A percentile compares a stretch with the other conserved stretches of the same genome.
These are phyloP conservation scores for Dasyurus viverrinus DNA, from an alignment of 2,113 vertebrate genomes.

Conservation along the genomic window DNA sequence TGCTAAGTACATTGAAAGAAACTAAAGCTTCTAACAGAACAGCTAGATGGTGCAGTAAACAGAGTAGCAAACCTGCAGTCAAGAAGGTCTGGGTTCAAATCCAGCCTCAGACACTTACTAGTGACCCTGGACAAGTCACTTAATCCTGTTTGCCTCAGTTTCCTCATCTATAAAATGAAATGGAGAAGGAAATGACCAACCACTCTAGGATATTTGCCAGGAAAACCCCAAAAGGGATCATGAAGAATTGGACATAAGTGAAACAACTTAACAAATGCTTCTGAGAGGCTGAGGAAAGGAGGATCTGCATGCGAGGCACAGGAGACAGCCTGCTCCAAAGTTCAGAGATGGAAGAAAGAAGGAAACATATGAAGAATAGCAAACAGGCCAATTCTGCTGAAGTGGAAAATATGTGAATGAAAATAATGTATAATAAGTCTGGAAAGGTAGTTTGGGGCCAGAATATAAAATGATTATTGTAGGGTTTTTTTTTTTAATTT, in stretches of 20 bases:
- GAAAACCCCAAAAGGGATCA: not conserved
- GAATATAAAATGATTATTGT: not conserved
- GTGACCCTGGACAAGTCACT: not conserved
- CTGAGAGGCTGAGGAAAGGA: not conserved
- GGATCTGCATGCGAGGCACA: not conserved
- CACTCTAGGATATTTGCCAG: not conserved
- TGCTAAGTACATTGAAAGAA: not conserved
- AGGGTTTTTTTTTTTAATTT: not conserved
- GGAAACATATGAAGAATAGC: not conserved
- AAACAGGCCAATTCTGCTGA: not conserved
- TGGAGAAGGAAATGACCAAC: not conserved
- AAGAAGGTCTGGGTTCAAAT: not conserved
- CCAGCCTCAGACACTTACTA: not conserved
- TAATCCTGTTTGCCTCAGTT: not conserved
- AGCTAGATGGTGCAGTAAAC: not conserved
- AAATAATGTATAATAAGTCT: not conserved
- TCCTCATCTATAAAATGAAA: not conserved
- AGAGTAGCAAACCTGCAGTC: not conserved
- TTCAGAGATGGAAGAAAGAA: not conserved
- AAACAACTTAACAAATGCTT: not conserved
- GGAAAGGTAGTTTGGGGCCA: not conserved
- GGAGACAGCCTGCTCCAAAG: not conserved
- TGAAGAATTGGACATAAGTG: not conserved
- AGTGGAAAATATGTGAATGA: not conserved
- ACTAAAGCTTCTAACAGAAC: not conserved